Conservation (phyloP, 2,888 invertebrate genomes). For the Caenorhabditis zanzibari region DNA sequence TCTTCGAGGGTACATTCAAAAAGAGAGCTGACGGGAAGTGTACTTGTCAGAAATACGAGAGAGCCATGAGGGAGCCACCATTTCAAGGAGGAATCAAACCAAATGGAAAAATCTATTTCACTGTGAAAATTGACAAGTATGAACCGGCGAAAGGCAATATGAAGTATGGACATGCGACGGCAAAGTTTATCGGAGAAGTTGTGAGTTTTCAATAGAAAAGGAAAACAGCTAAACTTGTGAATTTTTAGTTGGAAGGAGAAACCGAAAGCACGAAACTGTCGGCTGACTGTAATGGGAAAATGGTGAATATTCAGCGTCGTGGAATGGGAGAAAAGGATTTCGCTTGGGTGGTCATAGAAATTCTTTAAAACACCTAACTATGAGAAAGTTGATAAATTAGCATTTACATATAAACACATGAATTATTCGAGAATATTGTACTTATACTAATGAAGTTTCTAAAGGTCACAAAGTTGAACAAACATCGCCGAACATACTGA, state of each 20-base stretch:
- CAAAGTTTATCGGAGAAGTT: conserved; percentile 34
- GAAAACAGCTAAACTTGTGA: not conserved
- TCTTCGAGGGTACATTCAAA: conserved; percentile 37
- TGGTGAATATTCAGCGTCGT: conserved; percentile 34
- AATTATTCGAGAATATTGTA: too few relatives aligned
- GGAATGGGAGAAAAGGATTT: conserved; percentile 25
- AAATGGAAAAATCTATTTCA: conserved; percentile 10
- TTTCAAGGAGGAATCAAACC: conserved; percentile 18
- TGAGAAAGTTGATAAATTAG: too few relatives aligned
- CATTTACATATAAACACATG: too few relatives aligned
- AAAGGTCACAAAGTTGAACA: too few relatives aligned
- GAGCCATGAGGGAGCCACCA: not conserved
- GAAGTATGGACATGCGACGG: not conserved
- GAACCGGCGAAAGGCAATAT: conserved; percentile 10
- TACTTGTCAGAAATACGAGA: conserved; percentile 20
- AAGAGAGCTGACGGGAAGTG: conserved; percentile 15
- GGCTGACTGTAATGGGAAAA: conserved; percentile 3
- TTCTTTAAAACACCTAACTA: conserved; percentile 3
- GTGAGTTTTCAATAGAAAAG: conserved; percentile 8
- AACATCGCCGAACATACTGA: too few relatives aligned
- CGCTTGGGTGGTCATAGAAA: conserved; percentile 31
- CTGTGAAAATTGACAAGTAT: conserved; percentile 32
- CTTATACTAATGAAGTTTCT: too few relatives aligned
- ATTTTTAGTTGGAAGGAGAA: conserved; percentile 44
- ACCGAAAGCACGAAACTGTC: conserved; percentile 7